A percentile compares a stretch with the other conserved stretches of the same genome.
Conservation (phyloP, 2,113 vertebrate species). For the Rhinolophus sinicus region DNA sequence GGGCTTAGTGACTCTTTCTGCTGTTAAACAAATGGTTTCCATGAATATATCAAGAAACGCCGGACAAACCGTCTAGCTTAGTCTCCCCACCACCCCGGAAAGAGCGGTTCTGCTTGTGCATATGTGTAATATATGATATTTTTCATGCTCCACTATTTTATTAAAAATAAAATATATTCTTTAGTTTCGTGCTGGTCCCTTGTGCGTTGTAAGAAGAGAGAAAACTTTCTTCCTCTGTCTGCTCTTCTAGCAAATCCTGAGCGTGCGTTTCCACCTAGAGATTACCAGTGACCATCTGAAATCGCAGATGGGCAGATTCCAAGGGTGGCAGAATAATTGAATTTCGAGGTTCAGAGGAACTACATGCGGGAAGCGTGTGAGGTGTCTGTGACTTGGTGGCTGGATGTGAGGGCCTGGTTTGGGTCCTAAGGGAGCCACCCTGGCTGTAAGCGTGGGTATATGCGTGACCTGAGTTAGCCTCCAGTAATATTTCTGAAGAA, state of each 20-base stretch:
- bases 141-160: conserved; percentile 92
- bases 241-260: neutral
- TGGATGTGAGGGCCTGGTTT: neutral
- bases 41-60: conserved; percentile 92
- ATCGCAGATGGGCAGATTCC: neutral
- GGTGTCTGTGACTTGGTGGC: neutral
- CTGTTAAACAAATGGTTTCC: conserved; percentile 92
- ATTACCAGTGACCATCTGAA: accelerated
- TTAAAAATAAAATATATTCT: conserved; percentile 92
- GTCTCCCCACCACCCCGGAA: conserved; percentile 81
- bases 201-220: conserved; percentile 6
- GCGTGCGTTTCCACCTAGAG: neutral
- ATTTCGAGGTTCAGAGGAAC: neutral
- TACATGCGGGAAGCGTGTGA: accelerated
- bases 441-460: accelerated
- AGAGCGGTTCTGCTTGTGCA: conserved; percentile 85
- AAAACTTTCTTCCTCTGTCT: neutral
- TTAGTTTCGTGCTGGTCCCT: conserved; percentile 88
- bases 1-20: conserved; percentile 90
- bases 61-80: conserved; percentile 86
- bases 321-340: neutral
- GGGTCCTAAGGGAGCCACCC: neutral
- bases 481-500: accelerated
- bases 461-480: too few relatives aligned
- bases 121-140: conserved; percentile 91